Evolutionary conservation across 2,888 invertebrate genomes (phyloP).

Genomic region (Phragmatobia fuliginosa): DNA sequence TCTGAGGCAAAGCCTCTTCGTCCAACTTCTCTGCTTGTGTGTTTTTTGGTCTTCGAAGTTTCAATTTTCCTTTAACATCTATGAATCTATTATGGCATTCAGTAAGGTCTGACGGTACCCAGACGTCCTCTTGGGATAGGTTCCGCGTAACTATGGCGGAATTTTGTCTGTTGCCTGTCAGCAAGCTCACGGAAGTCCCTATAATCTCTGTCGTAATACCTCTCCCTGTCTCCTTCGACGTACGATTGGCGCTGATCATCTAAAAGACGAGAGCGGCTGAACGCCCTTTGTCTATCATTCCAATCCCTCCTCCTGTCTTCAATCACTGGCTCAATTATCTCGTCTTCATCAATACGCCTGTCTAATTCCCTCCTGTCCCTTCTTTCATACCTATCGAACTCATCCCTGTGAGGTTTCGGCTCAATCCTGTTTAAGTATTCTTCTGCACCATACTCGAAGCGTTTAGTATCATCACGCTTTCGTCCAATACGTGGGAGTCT

Average conservation of each 20-base stretch:
- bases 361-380: slow-evolving; percentile 78
- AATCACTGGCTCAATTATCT: slow-evolving; percentile 79
- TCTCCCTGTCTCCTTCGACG: slow-evolving; percentile 76
- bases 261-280: slow-evolving; percentile 80
- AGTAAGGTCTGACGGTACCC: slow-evolving; percentile 83
- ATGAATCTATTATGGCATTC: slow-evolving; percentile 82
- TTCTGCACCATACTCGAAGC: slow-evolving; percentile 80
- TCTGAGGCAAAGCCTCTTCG: slow-evolving; percentile 29
- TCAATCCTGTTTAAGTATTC: slow-evolving; percentile 79
- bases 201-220: slow-evolving; percentile 80
- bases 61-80: slow-evolving; percentile 52
- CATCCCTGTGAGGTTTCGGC: slow-evolving; percentile 74
- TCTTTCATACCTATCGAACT: slow-evolving; percentile 72
- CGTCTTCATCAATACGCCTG: slow-evolving; percentile 80
- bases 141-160: slow-evolving; percentile 90
- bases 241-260: slow-evolving; percentile 82
- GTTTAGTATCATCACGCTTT: slow-evolving; percentile 77
- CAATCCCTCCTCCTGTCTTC: slow-evolving; percentile 79
- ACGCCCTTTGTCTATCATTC: slow-evolving; percentile 79
- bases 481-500: slow-evolving; percentile 79
- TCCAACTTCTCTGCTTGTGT: slow-evolving; percentile 26
- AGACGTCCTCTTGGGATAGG: slow-evolving; percentile 85
- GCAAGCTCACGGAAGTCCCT: slow-evolving; percentile 78
- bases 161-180: slow-evolving; percentile 79
- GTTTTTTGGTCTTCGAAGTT: slow-evolving; percentile 48